Conservation (phyloP, 2,888 invertebrate species). For the Drosophila algonquin region DNA sequence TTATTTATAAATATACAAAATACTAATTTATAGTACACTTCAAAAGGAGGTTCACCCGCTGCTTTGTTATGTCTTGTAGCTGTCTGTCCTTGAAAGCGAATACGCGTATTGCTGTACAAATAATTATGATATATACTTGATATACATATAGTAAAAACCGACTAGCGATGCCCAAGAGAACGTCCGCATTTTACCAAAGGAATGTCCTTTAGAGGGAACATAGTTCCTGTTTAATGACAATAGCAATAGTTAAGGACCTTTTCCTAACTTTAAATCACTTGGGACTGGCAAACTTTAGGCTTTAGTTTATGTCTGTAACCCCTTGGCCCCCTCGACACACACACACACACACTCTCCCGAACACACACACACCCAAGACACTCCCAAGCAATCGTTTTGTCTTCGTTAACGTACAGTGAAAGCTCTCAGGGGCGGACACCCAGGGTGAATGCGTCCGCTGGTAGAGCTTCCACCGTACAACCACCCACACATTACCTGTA, state of each 20-base stretch:
- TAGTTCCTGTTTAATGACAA: conserved; percentile 11
- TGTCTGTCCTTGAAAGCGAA: conserved; percentile 10
- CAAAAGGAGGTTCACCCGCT: conserved; percentile 18
- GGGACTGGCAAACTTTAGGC: conserved; percentile 10
- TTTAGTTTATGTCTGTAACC: conserved; percentile 10
- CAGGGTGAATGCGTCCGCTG: too few relatives aligned
- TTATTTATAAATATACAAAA: conserved; percentile 17
- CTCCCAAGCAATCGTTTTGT: conserved; percentile 2
- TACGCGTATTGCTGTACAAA: background rate
- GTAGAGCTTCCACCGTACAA: background rate
- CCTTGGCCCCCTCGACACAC: background rate
- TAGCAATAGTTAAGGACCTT: conserved; percentile 1
- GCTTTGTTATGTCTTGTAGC: conserved; percentile 28
- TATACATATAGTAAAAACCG: background rate
- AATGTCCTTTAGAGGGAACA: conserved; percentile 22
- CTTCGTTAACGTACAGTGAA: background rate
- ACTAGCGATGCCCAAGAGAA: background rate
- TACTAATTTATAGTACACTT: background rate
- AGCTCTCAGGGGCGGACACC: background rate
- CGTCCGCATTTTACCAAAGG: conserved; percentile 12
- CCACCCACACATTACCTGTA: conserved; percentile 12
- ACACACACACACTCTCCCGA: conserved; percentile 1
- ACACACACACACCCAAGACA: conserved; percentile 10
- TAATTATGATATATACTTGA: background rate
- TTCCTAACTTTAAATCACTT: conserved; percentile 8